These are phyloP conservation scores for Aquatica leii DNA, from an alignment of 2,888 invertebrate genomes.

Conservation along the genomic window DNA sequence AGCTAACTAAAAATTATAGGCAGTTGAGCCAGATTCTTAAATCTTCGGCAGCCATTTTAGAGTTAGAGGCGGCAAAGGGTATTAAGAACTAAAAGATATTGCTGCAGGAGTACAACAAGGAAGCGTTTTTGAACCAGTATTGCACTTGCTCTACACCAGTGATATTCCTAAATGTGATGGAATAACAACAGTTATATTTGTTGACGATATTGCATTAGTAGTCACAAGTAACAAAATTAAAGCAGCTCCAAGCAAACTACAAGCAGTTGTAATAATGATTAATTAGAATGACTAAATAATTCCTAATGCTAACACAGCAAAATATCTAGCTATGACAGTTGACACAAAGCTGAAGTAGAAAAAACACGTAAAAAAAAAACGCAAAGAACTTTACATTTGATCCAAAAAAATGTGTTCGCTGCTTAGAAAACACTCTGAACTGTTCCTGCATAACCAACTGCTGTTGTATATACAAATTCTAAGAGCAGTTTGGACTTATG, in stretches of 20 bases:
- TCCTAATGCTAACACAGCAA: conserved; percentile 28
- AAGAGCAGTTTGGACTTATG: conserved; percentile 14
- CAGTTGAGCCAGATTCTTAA: conserved; percentile 16
- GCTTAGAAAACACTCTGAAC: conserved; percentile 14
- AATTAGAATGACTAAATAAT: conserved; percentile 16
- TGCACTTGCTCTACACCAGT: no score
- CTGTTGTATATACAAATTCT: conserved; percentile 18
- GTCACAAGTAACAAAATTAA: conserved; percentile 18
- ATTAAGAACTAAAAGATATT: conserved; percentile 28
- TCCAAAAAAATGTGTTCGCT: conserved; percentile 19
- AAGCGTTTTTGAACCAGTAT: conserved; percentile 28
- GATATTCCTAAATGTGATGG: conserved; percentile 22
- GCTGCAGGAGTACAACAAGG: no score
- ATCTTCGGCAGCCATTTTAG: conserved; percentile 22
- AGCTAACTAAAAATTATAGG: conserved; percentile 25
- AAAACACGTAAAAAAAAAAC: no score
- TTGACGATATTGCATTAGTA: conserved; percentile 26
- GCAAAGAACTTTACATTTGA: neutral
- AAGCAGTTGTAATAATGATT: conserved; percentile 26
- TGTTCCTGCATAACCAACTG: conserved; percentile 8
- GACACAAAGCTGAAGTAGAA: conserved; percentile 38
- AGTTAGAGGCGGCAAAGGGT: conserved; percentile 23
- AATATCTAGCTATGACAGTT: conserved; percentile 42
- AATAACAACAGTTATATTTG: conserved; percentile 21
- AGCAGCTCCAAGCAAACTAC: conserved; percentile 15